Evolutionary conservation across 2,888 invertebrate species (phyloP).

Genomic region (Allygus modestus): DNA sequence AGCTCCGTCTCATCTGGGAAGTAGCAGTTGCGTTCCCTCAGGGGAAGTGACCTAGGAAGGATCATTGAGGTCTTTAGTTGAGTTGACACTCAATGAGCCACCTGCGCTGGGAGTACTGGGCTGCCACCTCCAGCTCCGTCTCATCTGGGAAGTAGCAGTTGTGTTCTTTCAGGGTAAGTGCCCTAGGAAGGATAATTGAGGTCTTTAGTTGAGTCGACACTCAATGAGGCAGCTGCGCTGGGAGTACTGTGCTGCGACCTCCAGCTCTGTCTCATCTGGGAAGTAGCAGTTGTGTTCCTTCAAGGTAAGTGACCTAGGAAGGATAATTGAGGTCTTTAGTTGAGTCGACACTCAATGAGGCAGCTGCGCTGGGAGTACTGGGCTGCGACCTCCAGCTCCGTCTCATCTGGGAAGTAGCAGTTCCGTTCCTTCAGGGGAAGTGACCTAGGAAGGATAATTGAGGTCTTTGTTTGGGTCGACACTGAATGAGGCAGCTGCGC

Average conservation of each 20-base stretch:
- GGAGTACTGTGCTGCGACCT: constrained; percentile 68
- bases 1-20: constrained; percentile 69
- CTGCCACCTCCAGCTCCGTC: constrained; percentile 66
- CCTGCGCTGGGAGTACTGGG: constrained; percentile 69
- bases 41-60: no score
- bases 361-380: constrained; percentile 70
- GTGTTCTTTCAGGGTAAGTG: background rate
- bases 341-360: constrained; percentile 70
- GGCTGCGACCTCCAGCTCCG: constrained; percentile 65
- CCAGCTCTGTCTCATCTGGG: constrained; percentile 69
- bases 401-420: constrained; percentile 70
- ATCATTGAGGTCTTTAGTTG: no score
- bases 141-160: constrained; percentile 69
- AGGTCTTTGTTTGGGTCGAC: constrained; percentile 66
- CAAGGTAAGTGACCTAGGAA: background rate
- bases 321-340: constrained; percentile 57
- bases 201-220: constrained; percentile 69
- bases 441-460: constrained; percentile 12
- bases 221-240: constrained; percentile 70
- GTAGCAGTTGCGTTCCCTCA: constrained; percentile 68
- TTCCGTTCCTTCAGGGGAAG: background rate
- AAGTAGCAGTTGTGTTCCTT: constrained; percentile 64
- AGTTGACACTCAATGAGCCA: constrained; percentile 71
- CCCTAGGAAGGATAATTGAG: background rate
- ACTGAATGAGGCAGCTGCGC: constrained; percentile 70